A percentile compares a stretch with the other conserved stretches of the same genome.
phyloP scores from a whole-genome alignment of 2,888 invertebrate genomes.

The Callyntrura guangdongensis region DNA sequence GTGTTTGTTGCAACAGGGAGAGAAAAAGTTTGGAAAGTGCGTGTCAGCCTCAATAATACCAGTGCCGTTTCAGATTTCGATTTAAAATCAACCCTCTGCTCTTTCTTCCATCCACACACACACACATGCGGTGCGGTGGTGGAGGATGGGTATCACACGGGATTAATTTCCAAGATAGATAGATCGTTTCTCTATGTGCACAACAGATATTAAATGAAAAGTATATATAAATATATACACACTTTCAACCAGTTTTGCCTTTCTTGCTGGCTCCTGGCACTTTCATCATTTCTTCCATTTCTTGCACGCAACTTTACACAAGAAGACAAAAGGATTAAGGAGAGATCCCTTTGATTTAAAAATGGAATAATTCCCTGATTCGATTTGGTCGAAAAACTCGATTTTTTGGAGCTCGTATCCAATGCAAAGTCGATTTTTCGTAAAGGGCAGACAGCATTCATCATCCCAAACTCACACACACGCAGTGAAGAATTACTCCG shows the following conservation, averaged over 20 bases:
- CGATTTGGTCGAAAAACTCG: constrained; percentile 70
- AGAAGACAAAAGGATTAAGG: constrained; percentile 77
- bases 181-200: constrained; percentile 41
- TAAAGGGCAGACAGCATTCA: constrained; percentile 18
- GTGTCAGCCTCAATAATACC: constrained; percentile 74
- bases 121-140: constrained; percentile 62
- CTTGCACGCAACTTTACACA: constrained; percentile 70
- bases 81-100: constrained; percentile 76
- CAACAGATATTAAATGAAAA: not conserved
- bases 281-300: constrained; percentile 45
- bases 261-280: constrained; percentile 18
- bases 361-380: constrained; percentile 74
- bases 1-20: not conserved
- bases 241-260: not conserved
- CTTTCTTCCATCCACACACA: constrained; percentile 57
- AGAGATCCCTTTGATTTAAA: constrained; percentile 76
- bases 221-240: constrained; percentile 28
- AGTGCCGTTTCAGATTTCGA: constrained; percentile 75
- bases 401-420: not conserved
- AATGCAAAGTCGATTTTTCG: not conserved
- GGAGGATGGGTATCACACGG: constrained; percentile 73
- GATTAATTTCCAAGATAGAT: constrained; percentile 75
- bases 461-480: no score
- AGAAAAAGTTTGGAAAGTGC: constrained; percentile 75
- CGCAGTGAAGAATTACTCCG: no score